These are phyloP conservation scores for Limnephilus lunatus DNA, from an alignment of 2,888 invertebrate genomes.

Conservation along the genomic window DNA sequence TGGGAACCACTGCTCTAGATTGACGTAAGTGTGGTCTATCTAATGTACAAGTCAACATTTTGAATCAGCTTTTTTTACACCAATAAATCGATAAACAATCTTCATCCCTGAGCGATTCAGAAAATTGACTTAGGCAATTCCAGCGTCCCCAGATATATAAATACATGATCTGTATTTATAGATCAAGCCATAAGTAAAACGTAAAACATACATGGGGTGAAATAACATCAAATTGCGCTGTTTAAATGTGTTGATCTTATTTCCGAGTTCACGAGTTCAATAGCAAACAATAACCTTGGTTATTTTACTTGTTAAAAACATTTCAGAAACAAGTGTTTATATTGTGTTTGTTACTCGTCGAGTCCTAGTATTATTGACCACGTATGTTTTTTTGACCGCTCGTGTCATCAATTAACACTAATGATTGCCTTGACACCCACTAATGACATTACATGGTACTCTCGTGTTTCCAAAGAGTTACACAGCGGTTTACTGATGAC, in stretches of 20 bases:
- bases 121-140: no score
- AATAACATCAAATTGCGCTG: no score
- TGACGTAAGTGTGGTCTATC: no score
- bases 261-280: not conserved
- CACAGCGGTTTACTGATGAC: not conserved
- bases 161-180: not conserved
- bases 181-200: not conserved
- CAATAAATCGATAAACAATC: no score
- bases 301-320: not conserved
- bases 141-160: no score
- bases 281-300: not conserved
- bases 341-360: not conserved
- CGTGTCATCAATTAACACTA: slow-evolving; percentile 35
- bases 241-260: no score
- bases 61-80: no score
- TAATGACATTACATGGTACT: slow-evolving; percentile 31
- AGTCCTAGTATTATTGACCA: not conserved
- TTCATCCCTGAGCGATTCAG: no score
- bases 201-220: no score
- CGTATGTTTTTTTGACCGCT: not conserved
- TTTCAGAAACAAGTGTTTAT: not conserved
- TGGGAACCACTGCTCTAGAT: no score
- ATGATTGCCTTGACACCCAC: slow-evolving; percentile 37
- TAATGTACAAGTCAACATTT: no score
- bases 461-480: not conserved